Conservation (phyloP, 2,888 invertebrate genomes). For the Ophion ventricosus region DNA sequence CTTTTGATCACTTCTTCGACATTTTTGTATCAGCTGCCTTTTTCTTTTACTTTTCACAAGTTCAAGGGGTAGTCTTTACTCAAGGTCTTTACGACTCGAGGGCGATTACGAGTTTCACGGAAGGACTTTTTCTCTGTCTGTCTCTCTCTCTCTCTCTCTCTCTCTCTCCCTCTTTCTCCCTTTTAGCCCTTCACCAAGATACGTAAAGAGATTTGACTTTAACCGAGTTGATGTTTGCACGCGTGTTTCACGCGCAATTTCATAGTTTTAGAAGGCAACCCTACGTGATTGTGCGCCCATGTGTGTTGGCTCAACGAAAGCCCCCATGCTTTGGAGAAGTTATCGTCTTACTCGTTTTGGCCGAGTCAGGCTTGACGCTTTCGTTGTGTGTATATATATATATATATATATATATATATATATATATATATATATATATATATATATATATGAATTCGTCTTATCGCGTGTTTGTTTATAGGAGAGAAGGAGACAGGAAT, state of each 20-base stretch:
- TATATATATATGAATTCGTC: constrained; percentile 1
- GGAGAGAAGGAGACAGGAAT: constrained; percentile 23
- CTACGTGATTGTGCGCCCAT: constrained; percentile 30
- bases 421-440: background rate
- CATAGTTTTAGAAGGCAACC: constrained; percentile 50
- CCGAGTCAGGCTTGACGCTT: constrained; percentile 50
- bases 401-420: background rate
- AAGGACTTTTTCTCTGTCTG: constrained; percentile 64
- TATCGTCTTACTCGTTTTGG: constrained; percentile 41
- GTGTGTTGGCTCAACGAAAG: constrained; percentile 47
- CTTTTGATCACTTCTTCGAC: background rate
- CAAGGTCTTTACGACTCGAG: constrained; percentile 23
- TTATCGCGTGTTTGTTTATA: constrained; percentile 41
- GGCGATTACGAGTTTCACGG: constrained; percentile 56
- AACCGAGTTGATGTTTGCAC: constrained; percentile 47
- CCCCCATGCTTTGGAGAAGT: constrained; percentile 23
- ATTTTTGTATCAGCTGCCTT: background rate
- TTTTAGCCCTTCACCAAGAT: constrained; percentile 18
- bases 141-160: too few species aligned
- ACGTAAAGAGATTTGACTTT: constrained; percentile 39
- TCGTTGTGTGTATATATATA: constrained; percentile 7
- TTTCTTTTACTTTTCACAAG: background rate
- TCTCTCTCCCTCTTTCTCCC: constrained; percentile 51
- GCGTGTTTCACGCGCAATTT: constrained; percentile 61
- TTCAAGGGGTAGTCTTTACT: constrained; percentile 1